Conservation (phyloP, 1,140 invertebrate species). For the Atta colombica region DNA sequence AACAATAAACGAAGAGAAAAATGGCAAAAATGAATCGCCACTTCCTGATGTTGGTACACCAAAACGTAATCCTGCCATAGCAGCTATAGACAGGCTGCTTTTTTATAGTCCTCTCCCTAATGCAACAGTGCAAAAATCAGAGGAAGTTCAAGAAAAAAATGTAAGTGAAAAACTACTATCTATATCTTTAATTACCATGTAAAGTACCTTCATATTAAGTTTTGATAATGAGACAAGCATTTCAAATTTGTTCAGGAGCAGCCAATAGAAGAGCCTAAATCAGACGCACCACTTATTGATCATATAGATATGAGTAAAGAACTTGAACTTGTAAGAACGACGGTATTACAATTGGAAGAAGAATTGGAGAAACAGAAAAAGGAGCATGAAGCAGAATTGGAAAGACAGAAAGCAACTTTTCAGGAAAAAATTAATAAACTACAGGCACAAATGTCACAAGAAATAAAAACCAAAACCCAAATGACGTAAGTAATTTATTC, state of each 20-base stretch:
- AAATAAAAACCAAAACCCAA: conserved; percentile 82
- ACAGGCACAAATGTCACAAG: conserved; percentile 83
- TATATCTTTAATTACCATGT: background rate
- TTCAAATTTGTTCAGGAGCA: conserved; percentile 58
- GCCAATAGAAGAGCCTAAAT: conserved; percentile 71
- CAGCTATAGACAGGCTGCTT: conserved; percentile 85
- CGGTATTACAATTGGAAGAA: conserved; percentile 82
- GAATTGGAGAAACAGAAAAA: conserved; percentile 80
- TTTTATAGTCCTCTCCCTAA: conserved; percentile 81
- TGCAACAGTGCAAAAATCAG: conserved; percentile 71
- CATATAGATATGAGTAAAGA: conserved; percentile 81
- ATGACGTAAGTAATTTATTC: conserved; percentile 81
- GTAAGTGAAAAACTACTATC: conserved; percentile 64
- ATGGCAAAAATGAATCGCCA: conserved; percentile 76
- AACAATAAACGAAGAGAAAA: conserved; percentile 76
- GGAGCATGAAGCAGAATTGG: conserved; percentile 77
- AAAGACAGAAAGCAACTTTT: conserved; percentile 79
- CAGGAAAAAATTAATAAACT: conserved; percentile 82
- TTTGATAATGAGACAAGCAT: background rate
- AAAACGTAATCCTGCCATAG: conserved; percentile 82
- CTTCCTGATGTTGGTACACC: conserved; percentile 74
- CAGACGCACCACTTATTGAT: conserved; percentile 75
- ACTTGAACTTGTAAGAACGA: conserved; percentile 80
- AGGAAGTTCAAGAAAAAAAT: conserved; percentile 76
- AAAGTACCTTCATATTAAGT: background rate